These are phyloP conservation scores for Aplochiton taeniatus DNA, from an alignment of 2,797 vertebrate species.

Conservation along the genomic window DNA sequence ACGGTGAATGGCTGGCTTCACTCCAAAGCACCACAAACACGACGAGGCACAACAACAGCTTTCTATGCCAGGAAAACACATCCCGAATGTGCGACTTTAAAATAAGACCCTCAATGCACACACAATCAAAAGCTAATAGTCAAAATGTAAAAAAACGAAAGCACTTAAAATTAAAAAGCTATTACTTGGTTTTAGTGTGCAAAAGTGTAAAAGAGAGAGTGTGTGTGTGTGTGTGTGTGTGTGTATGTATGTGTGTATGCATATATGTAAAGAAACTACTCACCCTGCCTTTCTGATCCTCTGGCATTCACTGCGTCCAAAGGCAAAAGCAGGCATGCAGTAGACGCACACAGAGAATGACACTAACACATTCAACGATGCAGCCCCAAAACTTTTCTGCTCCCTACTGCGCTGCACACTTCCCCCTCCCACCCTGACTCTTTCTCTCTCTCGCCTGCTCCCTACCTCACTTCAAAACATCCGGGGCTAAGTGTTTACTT, in stretches of 20 bases:
- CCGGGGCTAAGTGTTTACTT: constrained; percentile 10
- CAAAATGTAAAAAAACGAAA: no score
- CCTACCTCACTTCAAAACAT: constrained; percentile 3
- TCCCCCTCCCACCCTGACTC: not conserved
- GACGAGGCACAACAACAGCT: constrained; percentile 42
- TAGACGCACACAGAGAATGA: not conserved
- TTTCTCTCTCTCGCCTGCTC: not conserved
- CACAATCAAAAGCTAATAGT: no score
- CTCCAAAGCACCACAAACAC: constrained; percentile 53
- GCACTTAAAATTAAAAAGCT: no score
- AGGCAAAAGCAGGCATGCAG: constrained; percentile 18
- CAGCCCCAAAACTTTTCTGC: not conserved
- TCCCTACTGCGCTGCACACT: not conserved
- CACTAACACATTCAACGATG: not conserved
- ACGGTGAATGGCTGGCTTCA: constrained; percentile 64
- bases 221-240: not conserved
- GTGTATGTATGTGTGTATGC: constrained; percentile 10
- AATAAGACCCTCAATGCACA: not conserved
- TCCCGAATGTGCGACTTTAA: no score
- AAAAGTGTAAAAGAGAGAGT: not conserved
- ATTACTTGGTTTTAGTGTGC: no score
- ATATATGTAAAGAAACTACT: constrained; percentile 42
- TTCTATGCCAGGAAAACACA: constrained; percentile 29
- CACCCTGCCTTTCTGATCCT: constrained; percentile 44
- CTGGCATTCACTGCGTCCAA: constrained; percentile 36